Conservation (phyloP, 1,140 invertebrate genomes). For the Orius insidiosus region DNA sequence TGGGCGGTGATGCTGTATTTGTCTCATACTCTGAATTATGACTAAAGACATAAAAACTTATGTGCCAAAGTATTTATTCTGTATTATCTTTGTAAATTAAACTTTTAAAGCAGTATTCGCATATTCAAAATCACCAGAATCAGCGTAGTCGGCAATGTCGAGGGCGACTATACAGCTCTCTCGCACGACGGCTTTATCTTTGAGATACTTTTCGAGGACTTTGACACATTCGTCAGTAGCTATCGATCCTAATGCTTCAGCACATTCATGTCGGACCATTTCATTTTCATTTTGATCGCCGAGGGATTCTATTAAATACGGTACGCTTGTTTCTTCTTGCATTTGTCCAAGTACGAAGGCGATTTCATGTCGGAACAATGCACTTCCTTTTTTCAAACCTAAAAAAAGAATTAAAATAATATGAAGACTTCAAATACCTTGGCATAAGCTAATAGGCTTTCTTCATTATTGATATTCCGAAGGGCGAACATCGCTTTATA, state of each 20-base stretch:
- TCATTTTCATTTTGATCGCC: slow-evolving; percentile 68
- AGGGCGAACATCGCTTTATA: slow-evolving; percentile 96
- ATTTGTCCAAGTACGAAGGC: slow-evolving; percentile 97
- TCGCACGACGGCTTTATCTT: slow-evolving; percentile 77
- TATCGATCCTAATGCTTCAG: slow-evolving; percentile 92
- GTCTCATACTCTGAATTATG: slow-evolving; percentile 33
- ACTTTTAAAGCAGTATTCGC: slow-evolving; percentile 31
- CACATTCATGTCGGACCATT: slow-evolving; percentile 98
- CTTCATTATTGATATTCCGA: slow-evolving; percentile 62
- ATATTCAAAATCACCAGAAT: slow-evolving; percentile 81
- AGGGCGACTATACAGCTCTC: slow-evolving; percentile 94
- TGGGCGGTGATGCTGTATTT: slow-evolving; percentile 81
- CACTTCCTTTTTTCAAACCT: slow-evolving; percentile 69
- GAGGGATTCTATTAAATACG: slow-evolving; percentile 53
- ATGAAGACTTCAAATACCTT: slow-evolving; percentile 36
- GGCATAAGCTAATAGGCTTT: slow-evolving; percentile 62
- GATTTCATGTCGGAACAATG: slow-evolving; percentile 91
- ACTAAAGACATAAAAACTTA: not conserved
- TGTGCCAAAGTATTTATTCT: no score
- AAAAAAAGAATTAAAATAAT: slow-evolving; percentile 18
- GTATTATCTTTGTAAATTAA: no score
- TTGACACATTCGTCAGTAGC: slow-evolving; percentile 69
- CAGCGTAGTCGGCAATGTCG: slow-evolving; percentile 96
- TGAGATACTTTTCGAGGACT: slow-evolving; percentile 64
- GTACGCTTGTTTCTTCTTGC: slow-evolving; percentile 60